phyloP scores from a whole-genome alignment of 35 echinoderm and acorn worm genomes.

The Hemicentrotus pulcherrimus region DNA sequence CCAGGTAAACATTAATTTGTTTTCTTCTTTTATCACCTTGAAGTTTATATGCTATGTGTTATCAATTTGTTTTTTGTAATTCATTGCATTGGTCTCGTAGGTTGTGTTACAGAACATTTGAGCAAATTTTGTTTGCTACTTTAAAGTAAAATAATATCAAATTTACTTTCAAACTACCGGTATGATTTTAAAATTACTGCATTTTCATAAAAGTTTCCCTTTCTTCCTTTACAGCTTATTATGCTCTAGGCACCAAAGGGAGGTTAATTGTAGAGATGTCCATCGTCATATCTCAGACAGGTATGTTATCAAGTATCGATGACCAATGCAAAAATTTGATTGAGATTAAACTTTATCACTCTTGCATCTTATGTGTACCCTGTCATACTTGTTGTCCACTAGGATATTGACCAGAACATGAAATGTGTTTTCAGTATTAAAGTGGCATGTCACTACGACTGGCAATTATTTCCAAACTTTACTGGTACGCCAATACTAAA shows the following conservation, averaged over 20 bases:
- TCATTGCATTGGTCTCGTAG: neutral
- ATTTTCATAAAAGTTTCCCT: neutral
- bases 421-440: too few species aligned
- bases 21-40: neutral
- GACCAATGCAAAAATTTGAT: too few species aligned
- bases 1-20: neutral
- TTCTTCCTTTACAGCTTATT: conserved; percentile 67
- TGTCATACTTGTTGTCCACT: too few species aligned
- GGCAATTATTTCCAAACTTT: too few species aligned
- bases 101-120: neutral
- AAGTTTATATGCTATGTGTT: neutral
- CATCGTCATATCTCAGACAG: conserved; percentile 92
- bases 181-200: neutral
- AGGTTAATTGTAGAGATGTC: conserved; percentile 77
- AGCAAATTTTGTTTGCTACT: neutral
- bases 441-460: too few species aligned
- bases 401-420: too few species aligned
- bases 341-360: too few species aligned
- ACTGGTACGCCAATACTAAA: too few species aligned
- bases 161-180: too few species aligned
- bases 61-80: neutral
- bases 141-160: neutral
- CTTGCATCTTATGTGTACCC: too few species aligned
- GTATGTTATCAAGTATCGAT: conserved; percentile 52
- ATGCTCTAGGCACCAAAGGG: conserved; percentile 85